Evolutionary conservation across 2,888 invertebrate species (phyloP).

Genomic region (Pycnomerus fuliginosus): DNA sequence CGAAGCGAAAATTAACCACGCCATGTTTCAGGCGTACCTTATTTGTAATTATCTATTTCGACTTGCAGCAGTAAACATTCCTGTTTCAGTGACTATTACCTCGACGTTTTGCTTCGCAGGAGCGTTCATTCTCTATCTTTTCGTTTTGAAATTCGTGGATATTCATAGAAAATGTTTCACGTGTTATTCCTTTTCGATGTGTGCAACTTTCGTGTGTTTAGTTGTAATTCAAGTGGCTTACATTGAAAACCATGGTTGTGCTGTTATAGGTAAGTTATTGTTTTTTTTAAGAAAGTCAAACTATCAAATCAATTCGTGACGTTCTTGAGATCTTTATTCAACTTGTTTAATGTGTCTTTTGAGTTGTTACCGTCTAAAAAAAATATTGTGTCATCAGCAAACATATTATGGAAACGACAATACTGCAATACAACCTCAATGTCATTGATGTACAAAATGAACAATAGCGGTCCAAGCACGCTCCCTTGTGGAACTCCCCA

Average conservation of each 20-base stretch:
- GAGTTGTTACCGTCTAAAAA: too few relatives aligned
- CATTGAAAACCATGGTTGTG: conserved; percentile 34
- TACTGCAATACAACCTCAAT: too few relatives aligned
- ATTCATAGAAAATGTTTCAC: conserved; percentile 40
- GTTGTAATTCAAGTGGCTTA: conserved; percentile 34
- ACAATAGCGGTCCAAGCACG: too few relatives aligned
- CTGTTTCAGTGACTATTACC: conserved; percentile 33
- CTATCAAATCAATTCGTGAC: too few relatives aligned
- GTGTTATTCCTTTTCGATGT: conserved; percentile 39
- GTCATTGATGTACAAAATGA: too few relatives aligned
- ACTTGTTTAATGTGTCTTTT: too few relatives aligned
- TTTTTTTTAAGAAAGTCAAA: too few relatives aligned
- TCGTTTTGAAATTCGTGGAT: conserved; percentile 29
- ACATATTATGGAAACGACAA: too few relatives aligned
- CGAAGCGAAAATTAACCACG: conserved; percentile 21
- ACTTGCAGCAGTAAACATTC: background rate
- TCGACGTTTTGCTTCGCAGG: conserved; percentile 34
- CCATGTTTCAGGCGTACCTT: conserved; percentile 22
- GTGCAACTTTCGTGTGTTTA: conserved; percentile 38
- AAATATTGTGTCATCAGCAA: too few relatives aligned
- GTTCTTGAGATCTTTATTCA: too few relatives aligned
- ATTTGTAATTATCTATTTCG: conserved; percentile 10
- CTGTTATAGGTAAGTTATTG: conserved; percentile 41
- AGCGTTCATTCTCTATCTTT: conserved; percentile 29
- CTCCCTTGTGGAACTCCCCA: too few relatives aligned